Percentiles rank a stretch among this genome's conserved stretches.
Conservation (phyloP, 2,113 vertebrate genomes). For the Pangasianodon gigas region DNA sequence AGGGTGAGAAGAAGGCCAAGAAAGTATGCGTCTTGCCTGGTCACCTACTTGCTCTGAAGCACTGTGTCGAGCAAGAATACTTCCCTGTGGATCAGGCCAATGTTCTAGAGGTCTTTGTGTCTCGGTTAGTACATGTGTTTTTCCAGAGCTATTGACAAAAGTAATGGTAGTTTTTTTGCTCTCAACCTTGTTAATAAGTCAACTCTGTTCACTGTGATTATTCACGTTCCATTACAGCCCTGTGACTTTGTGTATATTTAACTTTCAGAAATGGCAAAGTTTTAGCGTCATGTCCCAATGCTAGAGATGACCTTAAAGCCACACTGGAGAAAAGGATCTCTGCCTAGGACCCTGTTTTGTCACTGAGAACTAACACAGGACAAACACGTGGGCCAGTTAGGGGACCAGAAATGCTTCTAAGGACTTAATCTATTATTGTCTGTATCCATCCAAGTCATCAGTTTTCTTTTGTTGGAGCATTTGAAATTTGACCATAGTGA, state of each 20-base stretch:
- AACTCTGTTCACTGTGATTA: not conserved
- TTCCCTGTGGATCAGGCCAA: slow-evolving; percentile 80
- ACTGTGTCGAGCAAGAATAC: slow-evolving; percentile 89
- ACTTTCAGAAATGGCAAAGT: slow-evolving; percentile 62
- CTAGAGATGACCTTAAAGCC: slow-evolving; percentile 60
- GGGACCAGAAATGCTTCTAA: slow-evolving; percentile 20
- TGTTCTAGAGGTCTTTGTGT: slow-evolving; percentile 82
- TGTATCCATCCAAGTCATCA: not conserved
- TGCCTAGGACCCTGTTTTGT: not conserved
- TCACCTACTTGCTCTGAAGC: slow-evolving; percentile 86
- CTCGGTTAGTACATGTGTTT: slow-evolving; percentile 79
- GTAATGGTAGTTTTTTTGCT: not conserved
- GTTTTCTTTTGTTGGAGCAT: not conserved
- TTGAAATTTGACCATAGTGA: not conserved
- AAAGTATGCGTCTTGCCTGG: slow-evolving; percentile 79
- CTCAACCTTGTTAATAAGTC: not conserved
- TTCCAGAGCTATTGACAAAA: not conserved
- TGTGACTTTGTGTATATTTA: slow-evolving; percentile 39
- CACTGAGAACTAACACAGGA: slow-evolving; percentile 4
- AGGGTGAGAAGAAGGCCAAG: slow-evolving; percentile 91
- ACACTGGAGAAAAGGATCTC: slow-evolving; percentile 52
- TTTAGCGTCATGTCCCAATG: slow-evolving; percentile 60
- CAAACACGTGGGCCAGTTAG: slow-evolving; percentile 27
- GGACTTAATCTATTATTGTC: not conserved
- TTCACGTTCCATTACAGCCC: not conserved